Evolutionary conservation across 23 tunicate genomes (phyloP), one percentile per base, ranked within the genome.

Genomic region (Clavelina lepadiformis): DNA sequence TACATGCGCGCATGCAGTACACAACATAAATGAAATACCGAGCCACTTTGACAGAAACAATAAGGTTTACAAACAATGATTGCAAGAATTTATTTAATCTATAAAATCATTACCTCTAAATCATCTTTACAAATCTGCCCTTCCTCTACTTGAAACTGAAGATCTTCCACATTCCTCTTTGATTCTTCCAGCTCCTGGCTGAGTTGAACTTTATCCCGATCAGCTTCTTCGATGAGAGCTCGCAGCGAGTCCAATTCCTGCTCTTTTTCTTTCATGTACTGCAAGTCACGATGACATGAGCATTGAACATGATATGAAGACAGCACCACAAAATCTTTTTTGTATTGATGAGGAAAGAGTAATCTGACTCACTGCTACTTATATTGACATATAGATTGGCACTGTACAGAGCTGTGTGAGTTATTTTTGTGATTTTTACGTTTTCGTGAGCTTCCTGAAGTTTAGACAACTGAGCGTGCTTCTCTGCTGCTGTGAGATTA

Each of bases 121-220:
- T 93, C 99, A 56, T 78, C 88, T 35, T 85, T 74, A 56, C 38
- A 38, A 1, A 85, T 79, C 27, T 61, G 53, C 33, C 67, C 84
- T 68, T 93, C 99, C 45, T 93, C 99, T 32, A 85, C 30, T 44
- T 75, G 80, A 49, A 93, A 93, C 62, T 79, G 88, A 4, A 76
- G 33, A 35, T 81, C 91, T 44, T 86, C 99, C 36, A 64, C 72
- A 54, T 85, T 75, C 25, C 71, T 76, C 44, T 52, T 74, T 56
- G 79, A 76, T 33, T 93, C 99, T 4, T 93, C 79, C 28, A 88
- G 76, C 32, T 86, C 80, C 22, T 65, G 85, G 20, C 30, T 51
- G 6, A 86, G 54, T 27, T 63, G 31, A 6, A 78, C 85, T 46
- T 78, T 86, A 5, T 86, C 86, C 46, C 51, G 55, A 44, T 86